These are phyloP conservation scores for Eubasilissa splendida DNA, from an alignment of 2,888 invertebrate species.

Conservation along the genomic window DNA sequence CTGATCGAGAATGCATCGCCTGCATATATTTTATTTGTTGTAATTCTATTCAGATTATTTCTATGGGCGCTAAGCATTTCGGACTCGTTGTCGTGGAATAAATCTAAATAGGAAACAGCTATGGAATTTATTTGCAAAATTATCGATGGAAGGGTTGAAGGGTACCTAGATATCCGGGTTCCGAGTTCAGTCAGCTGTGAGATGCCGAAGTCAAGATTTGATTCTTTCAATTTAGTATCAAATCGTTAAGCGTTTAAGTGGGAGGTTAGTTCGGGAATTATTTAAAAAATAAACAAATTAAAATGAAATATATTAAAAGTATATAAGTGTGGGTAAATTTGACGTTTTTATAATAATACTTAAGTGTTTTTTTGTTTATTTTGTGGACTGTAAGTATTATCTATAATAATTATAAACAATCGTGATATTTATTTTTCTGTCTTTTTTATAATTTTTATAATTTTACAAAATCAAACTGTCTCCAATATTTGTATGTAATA, in stretches of 20 bases:
- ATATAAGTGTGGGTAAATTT: too few relatives aligned
- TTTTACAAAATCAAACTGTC: too few relatives aligned
- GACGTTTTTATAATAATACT: too few relatives aligned
- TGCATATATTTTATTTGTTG: constrained; percentile 58
- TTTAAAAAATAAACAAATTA: background rate
- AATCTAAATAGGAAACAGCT: constrained; percentile 56
- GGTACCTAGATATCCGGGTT: background rate
- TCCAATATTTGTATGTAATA: too few relatives aligned
- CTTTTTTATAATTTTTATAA: too few relatives aligned
- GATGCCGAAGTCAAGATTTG: constrained; percentile 17
- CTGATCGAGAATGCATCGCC: constrained; percentile 48
- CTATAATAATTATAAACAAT: too few relatives aligned
- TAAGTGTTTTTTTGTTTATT: too few relatives aligned
- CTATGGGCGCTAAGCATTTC: constrained; percentile 54
- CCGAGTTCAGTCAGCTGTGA: constrained; percentile 3
- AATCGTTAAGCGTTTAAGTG: constrained; percentile 16
- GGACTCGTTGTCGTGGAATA: constrained; percentile 56
- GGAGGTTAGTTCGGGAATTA: constrained; percentile 10
- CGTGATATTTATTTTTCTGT: too few relatives aligned
- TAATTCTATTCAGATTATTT: constrained; percentile 56
- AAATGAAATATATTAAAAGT: too few relatives aligned
- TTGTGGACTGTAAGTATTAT: too few relatives aligned
- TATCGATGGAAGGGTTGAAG: constrained; percentile 36
- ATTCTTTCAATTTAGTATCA: background rate
- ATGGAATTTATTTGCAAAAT: constrained; percentile 29